Percentiles rank a stretch among this genome's conserved stretches.
These are phyloP conservation scores for Poeciliopsis presidionis DNA, from an alignment of 2,797 vertebrate genomes.

Conservation along the genomic window DNA sequence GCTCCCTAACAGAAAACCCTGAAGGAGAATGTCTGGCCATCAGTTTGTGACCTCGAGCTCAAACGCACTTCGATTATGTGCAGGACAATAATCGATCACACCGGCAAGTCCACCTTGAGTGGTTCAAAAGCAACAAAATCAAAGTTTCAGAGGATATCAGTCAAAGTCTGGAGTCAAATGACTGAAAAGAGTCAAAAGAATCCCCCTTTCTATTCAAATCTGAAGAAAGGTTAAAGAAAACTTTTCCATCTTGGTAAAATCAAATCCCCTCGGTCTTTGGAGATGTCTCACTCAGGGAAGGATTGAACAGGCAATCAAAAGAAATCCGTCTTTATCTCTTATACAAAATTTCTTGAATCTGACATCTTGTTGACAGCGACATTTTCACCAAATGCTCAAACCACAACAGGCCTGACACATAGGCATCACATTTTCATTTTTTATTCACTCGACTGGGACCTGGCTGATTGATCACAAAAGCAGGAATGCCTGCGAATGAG, in stretches of 20 bases:
- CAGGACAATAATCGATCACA: not conserved
- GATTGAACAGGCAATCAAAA: slow-evolving; percentile 12
- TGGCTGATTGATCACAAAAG: not conserved
- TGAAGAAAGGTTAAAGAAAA: not conserved
- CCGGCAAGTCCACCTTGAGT: not conserved
- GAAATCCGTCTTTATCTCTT: not conserved
- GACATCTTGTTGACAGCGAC: not conserved
- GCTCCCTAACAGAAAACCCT: not conserved
- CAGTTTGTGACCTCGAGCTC: not conserved
- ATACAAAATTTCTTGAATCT: not conserved
- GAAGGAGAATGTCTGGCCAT: not conserved
- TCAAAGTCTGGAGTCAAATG: not conserved
- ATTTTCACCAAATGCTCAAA: slow-evolving; percentile 11
- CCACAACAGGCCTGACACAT: not conserved
- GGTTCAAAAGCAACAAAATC: not conserved
- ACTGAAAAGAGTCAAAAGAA: not conserved
- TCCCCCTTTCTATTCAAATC: not conserved
- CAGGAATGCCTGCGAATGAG: not conserved
- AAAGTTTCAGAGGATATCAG: not conserved
- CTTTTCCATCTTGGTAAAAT: not conserved
- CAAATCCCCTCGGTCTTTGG: slow-evolving; percentile 1
- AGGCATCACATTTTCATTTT: not conserved
- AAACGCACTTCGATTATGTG: not conserved
- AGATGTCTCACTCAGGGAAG: slow-evolving; percentile 14
- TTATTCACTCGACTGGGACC: not conserved